A percentile compares a stretch with the other conserved stretches of the same genome.
Conservation (phyloP, 2,888 invertebrate genomes). For the Epistrophella euchroma region DNA sequence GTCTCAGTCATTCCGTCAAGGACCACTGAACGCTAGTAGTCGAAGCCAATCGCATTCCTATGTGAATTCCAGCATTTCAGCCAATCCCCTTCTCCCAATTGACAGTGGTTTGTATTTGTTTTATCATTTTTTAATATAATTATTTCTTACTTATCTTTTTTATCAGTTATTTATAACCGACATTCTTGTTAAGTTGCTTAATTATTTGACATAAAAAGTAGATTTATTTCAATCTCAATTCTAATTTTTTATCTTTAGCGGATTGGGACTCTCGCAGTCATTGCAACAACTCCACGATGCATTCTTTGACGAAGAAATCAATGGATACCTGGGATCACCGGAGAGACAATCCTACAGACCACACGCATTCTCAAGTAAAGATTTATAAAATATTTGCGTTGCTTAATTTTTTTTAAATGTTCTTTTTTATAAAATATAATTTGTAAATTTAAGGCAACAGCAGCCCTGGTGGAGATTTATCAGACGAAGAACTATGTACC, state of each 20-base stretch:
- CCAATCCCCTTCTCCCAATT: slow-evolving; percentile 97
- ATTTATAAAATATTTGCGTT: background rate
- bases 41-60: slow-evolving; percentile 86
- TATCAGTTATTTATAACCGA: slow-evolving; percentile 77
- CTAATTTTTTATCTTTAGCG: slow-evolving; percentile 79
- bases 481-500: slow-evolving; percentile 84
- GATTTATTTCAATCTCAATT: background rate
- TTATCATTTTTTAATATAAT: slow-evolving; percentile 45
- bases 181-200: slow-evolving; percentile 76
- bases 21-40: slow-evolving; percentile 84
- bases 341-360: slow-evolving; percentile 84
- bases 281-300: slow-evolving; percentile 87
- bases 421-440: background rate
- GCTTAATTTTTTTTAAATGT: background rate
- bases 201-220: background rate
- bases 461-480: slow-evolving; percentile 85
- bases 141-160: slow-evolving; percentile 78
- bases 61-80: slow-evolving; percentile 95
- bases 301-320: slow-evolving; percentile 95
- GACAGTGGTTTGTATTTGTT: slow-evolving; percentile 87
- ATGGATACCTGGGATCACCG: slow-evolving; percentile 85
- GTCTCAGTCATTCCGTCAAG: slow-evolving; percentile 97
- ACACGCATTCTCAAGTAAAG: slow-evolving; percentile 85
- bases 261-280: slow-evolving; percentile 84
- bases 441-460: slow-evolving; percentile 81